Evolutionary conservation across 1,140 invertebrate species (phyloP), one percentile per base, ranked within the genome.

Genomic region (Drosophila mojavensis): DNA sequence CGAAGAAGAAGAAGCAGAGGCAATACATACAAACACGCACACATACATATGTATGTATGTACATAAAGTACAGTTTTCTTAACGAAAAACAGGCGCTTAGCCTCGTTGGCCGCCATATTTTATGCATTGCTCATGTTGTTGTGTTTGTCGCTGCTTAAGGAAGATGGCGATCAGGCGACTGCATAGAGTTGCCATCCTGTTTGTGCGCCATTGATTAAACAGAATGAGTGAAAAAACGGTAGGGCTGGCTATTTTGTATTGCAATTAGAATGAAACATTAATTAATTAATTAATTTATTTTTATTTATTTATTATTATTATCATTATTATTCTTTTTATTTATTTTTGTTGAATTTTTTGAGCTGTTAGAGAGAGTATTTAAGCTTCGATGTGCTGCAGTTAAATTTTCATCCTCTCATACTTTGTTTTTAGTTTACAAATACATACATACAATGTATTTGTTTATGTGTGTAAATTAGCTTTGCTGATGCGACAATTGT

Each of bases 101-200:
- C 56, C 66, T 59, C 24, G 26, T 33, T n/a, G 30, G 20, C 15
- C 30, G 60, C 67, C 67, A 56, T 62, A 33, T 70, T 55, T 50
- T n/a, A 7, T 43, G 11, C 7, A 15, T 28, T 45, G 15, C 28
- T 54, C 7, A 36, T 62, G 17, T 51, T 62, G 4, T 47, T 62
- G 26, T 62, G 55, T 20, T 10, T 33, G 10, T 30, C 28, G 28
- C 28, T 30, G 28, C 28, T 30, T n/a, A 10, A 20, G 5, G 15
- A 70, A 64, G 20, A 70, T 70, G 67, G 51, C 53, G 67, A 70
- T 70, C 60, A 45, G 39, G 53, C 39, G 43, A 15, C 20, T 7
- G 26, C 20, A 6, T 24, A 70, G 59, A 28, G 67, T 20, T 70
- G 60, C 24, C 67, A 68, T 11, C 26, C 5, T 20, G 36, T 39